Evolutionary conservation across 2,888 invertebrate genomes (phyloP), one percentile per base, ranked within the genome.

Genomic region (Chloroclystis v-ata): DNA sequence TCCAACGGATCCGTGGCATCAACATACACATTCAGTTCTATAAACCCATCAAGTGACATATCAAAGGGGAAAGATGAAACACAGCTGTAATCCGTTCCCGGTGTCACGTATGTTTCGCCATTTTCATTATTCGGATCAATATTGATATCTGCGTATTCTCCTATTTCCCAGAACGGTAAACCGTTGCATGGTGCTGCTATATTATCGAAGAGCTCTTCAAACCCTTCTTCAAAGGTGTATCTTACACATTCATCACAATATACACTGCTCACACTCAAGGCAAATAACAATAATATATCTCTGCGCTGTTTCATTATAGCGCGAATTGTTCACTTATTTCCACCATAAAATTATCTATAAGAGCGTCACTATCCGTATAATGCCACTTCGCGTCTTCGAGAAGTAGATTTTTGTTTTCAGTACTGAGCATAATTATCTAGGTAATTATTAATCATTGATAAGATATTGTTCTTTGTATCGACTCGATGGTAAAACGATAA

Each of bases 1-100:
- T 78, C 73, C 5, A 32, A 35, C 1, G 1, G 72, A 5, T 35
- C 37, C 1, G 1, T 0, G 4, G 43, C 40, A 8, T 67, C 54
- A 63, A 78, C 67, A 40, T 57, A 76, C 7, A 75, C 42, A 30
- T 66, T 64, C 1, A 73, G 59, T 67, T 81, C 73, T 2, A 82
- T 32, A 9, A 40, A 26, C 10, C 79, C 79, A 5, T 51, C 50
- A 6, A 58, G 46, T 1, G 60, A 35, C 66, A 79, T 67, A 0
- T 55, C 20, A 40, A 78, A 69, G 8, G 37, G 3, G 28, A 60
- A 62, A 7, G 67, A 66, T 3, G 67, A 59, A 1, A 57, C 58
- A 47, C 70, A 69, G 47, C 65, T 66, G 4, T 59, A 37, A 1
- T 1, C 1, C 0, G 28, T 1, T 35, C 16, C 9, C 3, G 69